Conservation (phyloP, 2,888 invertebrate species). For the Eledone cirrhosa region DNA sequence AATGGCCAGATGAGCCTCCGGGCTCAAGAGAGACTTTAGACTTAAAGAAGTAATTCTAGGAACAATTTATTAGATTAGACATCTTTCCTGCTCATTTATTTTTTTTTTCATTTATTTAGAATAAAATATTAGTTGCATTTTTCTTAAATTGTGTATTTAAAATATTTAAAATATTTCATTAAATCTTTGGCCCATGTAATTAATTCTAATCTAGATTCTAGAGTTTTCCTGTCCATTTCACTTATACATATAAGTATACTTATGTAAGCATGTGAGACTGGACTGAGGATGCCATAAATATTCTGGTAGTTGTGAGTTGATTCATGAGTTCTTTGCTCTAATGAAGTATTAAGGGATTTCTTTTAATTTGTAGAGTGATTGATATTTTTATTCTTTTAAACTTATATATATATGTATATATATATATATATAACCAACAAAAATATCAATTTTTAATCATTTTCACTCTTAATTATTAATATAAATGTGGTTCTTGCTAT, state of each 20-base stretch:
- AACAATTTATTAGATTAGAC: no score
- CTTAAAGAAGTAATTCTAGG: no score
- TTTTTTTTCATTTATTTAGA: no score
- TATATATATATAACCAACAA: neutral
- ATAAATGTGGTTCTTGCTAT: neutral
- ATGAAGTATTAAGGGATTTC: constrained; percentile 3
- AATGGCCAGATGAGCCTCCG: no score
- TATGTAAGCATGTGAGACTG: neutral
- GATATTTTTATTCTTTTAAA: neutral
- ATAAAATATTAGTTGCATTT: no score
- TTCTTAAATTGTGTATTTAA: no score
- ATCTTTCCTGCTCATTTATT: no score
- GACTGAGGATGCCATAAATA: constrained; percentile 12
- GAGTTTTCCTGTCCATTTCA: constrained; percentile 10
- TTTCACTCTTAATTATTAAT: neutral
- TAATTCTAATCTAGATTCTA: no score
- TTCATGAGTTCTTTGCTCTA: neutral
- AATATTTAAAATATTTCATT: no score
- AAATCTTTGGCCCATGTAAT: no score
- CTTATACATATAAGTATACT: neutral
- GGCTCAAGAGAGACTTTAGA: no score
- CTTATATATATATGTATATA: neutral
- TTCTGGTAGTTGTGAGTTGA: no score
- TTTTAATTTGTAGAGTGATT: neutral
- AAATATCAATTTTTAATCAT: neutral